phyloP scores from a whole-genome alignment of 2,797 vertebrate genomes.

The Mormyrus proboscirostris region DNA sequence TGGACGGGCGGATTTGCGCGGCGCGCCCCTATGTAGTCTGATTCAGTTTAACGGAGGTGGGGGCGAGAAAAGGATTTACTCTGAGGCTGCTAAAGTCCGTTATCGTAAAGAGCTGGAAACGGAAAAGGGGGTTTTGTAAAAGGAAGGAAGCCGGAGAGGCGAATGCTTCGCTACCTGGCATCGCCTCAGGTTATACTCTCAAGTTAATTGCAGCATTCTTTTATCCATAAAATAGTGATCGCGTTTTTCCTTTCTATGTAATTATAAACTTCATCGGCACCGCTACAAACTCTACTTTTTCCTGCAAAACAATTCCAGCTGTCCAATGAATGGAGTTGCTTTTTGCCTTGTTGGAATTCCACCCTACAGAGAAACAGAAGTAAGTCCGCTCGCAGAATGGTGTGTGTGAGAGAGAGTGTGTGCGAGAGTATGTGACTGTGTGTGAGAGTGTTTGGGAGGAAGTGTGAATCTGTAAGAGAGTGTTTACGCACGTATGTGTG shows the following conservation, averaged over 20 bases:
- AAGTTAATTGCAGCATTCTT: conserved; percentile 29
- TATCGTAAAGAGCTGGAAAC: conserved; percentile 51
- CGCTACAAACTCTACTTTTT: conserved; percentile 38
- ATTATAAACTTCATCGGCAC: conserved; percentile 29
- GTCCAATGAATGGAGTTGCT: conserved; percentile 97
- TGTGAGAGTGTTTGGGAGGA: background rate
- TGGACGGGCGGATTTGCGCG: conserved; percentile 36
- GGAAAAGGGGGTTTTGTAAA: conserved; percentile 42
- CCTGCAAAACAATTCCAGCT: conserved; percentile 51
- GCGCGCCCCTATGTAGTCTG: conserved; percentile 35
- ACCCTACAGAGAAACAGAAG: conserved; percentile 74
- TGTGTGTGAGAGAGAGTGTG: background rate
- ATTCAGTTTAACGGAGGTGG: background rate
- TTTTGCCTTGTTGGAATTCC: conserved; percentile 99
- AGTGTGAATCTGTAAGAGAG: background rate
- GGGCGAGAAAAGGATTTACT: background rate
- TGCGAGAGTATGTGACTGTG: background rate
- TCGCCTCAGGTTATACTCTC: conserved; percentile 21
- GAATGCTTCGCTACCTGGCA: conserved; percentile 23
- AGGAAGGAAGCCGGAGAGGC: conserved; percentile 48
- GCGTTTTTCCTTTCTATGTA: conserved; percentile 13
- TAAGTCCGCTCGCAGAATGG: conserved; percentile 50
- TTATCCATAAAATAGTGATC: conserved; percentile 26
- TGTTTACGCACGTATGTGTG: background rate
- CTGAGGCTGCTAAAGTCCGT: conserved; percentile 35